Evolutionary conservation across 2,888 invertebrate genomes (phyloP), one percentile per base, ranked within the genome.

Genomic region (Leucania comma): DNA sequence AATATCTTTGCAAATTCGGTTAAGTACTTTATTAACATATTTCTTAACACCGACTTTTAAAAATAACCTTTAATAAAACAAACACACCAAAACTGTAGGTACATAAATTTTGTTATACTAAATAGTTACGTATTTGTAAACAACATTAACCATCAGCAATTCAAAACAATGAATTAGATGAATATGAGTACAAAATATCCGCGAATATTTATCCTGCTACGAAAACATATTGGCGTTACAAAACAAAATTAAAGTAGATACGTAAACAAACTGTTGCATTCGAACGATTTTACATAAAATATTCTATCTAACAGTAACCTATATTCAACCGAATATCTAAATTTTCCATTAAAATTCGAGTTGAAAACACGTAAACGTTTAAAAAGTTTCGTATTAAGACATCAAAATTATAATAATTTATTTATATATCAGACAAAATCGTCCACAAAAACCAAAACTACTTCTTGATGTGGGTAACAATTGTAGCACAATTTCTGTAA

Each of bases 251-350:
- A 20, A 56, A 67, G 26, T 50, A 26, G 42, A 54, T n/a, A 17
- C 1, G 20, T 42, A 59, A 59, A 75, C 32, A 75, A 22, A 51
- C 22, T 17, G 24, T 65, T 66, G 54, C 59, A 75, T 56, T 75
- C 20, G 48, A 75, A 42, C 32, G 24, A 26, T 48, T 73, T 75
- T 32, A 54, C 59, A 75, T 75, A 67, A 73, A 59, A 75, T 73
- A 72, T 65, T 65, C 66, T 38, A 38, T 59, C 32, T 38, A 38
- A 46, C 35, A 48, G 32, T 59, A 75, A 73, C 59, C 48, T 67
- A 73, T 50, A 56, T 75, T 75, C 67, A 38, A 66, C 17, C n/a
- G 26, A 53, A 29, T 48, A 66, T 38, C 12, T 54, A 59, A 14
- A 29, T 29, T 59, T 75, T 38, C 20, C 67, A 59, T 66, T 24